Base-by-base conservation (phyloP, 92 coral and sea anemone species). In the Blastomussa wellsi region DNA sequence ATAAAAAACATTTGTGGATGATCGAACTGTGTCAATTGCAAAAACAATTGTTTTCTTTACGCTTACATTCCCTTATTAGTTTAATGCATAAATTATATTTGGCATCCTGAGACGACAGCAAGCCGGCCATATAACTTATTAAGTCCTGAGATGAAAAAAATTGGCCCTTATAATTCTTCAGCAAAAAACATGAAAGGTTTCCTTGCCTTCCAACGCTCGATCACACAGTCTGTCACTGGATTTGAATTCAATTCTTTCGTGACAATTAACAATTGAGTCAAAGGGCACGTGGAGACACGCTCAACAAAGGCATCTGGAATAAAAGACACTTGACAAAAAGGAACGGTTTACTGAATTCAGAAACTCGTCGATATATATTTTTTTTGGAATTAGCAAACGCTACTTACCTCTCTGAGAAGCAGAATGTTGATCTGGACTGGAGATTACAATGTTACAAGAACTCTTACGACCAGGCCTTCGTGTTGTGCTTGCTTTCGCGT, bases 251-350 rank as follows among this genome's bases (percentile, higher is more conserved):
- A 36, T 53, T 36, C 49, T 73, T 74, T 60, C 73, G 79, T 47
- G 72, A 64, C 62, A 60, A 35, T 47, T 49, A 74, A n/a, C 55
- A 59, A 74, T 44, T 59, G 57, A 60, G 55, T 82, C 76, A 74
- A 60, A 47, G 44, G 74, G 80, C 87, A 83, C 87, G 87, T 83
- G 87, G 80, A 60, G 33, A 26, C 64, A 36, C 39, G 42, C 51
- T 82, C 72, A 82, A 82, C 86, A 82, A 82, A 81, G 84, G 55
- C 77, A 32, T 48, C 19, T 24, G 9, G 59, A 48, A 80, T 68
- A 66, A 82, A 82, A 82, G 86, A 72, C 52, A 1, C 41, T 48
- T n/a, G 52, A 69, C 78, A 82, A 71, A 28, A 47, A 49, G 38
- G 51, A 31, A 82, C 86, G 55, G 76, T 42, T 38, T 22, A 82